Conservation (phyloP, 2,888 invertebrate genomes). For the Boloria selene region DNA sequence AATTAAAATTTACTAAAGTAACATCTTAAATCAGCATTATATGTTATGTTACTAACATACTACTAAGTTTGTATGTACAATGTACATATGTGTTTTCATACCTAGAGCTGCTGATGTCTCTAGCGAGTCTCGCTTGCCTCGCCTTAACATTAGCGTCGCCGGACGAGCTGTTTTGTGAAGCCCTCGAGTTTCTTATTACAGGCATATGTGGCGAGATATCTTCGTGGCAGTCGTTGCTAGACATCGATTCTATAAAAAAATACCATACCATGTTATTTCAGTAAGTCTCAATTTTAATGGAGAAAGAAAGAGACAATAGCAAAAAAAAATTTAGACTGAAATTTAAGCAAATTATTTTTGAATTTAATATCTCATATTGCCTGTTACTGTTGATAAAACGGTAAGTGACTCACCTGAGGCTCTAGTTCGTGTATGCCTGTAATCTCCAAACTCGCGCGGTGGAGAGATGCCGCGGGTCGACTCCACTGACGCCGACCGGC, state of each 20-base stretch:
- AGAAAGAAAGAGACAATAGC: too few relatives aligned
- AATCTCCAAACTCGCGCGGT: conserved; percentile 69
- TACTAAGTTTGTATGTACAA: not conserved
- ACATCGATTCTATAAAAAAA: conserved; percentile 64
- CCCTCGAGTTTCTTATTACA: conserved; percentile 66
- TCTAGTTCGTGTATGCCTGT: conserved; percentile 58
- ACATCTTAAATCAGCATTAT: too few relatives aligned
- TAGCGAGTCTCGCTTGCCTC: conserved; percentile 74
- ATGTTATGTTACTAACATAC: too few relatives aligned
- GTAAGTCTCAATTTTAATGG: too few relatives aligned
- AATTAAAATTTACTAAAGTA: too few relatives aligned
- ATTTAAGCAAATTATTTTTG: too few relatives aligned
- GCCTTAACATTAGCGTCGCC: conserved; percentile 73
- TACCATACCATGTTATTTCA: not conserved
- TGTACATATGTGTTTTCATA: conserved; percentile 39
- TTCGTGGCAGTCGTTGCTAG: conserved; percentile 73
- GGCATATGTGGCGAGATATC: conserved; percentile 70
- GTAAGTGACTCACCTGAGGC: conserved; percentile 62
- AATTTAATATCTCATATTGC: too few relatives aligned
- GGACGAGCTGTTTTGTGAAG: conserved; percentile 59
- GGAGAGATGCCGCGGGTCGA: conserved; percentile 74
- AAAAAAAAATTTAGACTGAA: too few relatives aligned
- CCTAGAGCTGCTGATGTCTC: conserved; percentile 74
- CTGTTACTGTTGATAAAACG: not conserved
- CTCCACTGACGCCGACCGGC: conserved; percentile 78